Base-by-base conservation (phyloP, 2,888 invertebrate species). In the Callinectes sapidus region DNA sequence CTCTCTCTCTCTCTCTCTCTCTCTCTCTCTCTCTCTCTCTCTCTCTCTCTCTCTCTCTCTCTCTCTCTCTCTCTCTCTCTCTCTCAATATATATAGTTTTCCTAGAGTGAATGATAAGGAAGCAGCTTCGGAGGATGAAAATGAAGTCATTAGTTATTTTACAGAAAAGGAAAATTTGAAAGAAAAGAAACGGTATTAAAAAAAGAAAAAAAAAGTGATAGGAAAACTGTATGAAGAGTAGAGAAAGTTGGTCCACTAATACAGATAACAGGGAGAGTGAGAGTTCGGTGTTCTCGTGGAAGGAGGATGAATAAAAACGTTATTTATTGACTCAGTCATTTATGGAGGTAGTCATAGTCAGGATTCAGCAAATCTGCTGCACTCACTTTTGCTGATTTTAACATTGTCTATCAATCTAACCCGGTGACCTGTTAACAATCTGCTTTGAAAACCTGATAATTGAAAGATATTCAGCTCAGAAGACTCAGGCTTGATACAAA, bases 1-100 rank as follows among this genome's bases (percentile, higher is more conserved):
- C 61, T 61, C 61, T 61, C 23, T 61, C 61, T 61, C 32, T 85
- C 8, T 85, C 28, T 85, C 28, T 39, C 8, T 35, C 28, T 14
- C 81, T 81, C 61, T 61, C 61, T 61, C 61, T 61, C 61, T 61
- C 61, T 61, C 61, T 61, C 23, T 61, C 61, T 61, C 61, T 61
- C 61, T 61, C 61, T 61, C 61, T 61, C 61, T 61, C 23, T 39
- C 39, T 39, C 39, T 39, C 39, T 39, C 39, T 39, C 39, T 39
- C 39, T 39, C 39, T 39, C 39, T 39, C 39, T 39, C 39, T 39
- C 39, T 39, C 39, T 39, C 39, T 61, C 61, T 61, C 61, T 61
- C 61, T 61, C 61, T 61, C 23, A 3, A 2, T 39, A 2, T 39
- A 39, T 39, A 16, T 35, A 85, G 13, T 28, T 16, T 35, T 85